Base-by-base conservation (phyloP, 2,113 vertebrate species). In the Choloepus hoffmanni region DNA sequence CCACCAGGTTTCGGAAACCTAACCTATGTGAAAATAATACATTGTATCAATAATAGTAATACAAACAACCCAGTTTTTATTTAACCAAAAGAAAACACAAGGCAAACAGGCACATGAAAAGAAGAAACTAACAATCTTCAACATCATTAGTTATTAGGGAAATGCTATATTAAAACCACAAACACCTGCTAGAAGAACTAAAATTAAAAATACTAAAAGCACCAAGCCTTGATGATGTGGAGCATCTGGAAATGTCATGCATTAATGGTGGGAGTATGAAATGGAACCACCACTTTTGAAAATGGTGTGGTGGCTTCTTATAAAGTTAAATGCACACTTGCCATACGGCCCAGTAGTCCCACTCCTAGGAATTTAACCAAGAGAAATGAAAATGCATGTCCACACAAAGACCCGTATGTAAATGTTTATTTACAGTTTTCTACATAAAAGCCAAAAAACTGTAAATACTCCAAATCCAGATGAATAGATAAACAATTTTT, bases 1-100 rank as follows among this genome's bases (percentile, higher is more conserved):
- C 63, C n/a, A 77, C 36, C 36, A 90, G 58, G 36, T 40, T 92
- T 96, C 79, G 50, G 50, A 89, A 96, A 83, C 5, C 43, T 48
- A 94, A 33, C 28, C 28, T 81, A 55, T 11, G 4, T 65, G 76
- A 86, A 83, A 94, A 96, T 78, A 81, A 68, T 13, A 79, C 23
- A 26, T 26, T 12, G 1, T 21, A 76, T 73, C 43, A 30, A 36
- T 24, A 72, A 78, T 45, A 55, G 55, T 63, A 90, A 95, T 26
- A 92, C 40, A 95, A 81, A 85, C 15, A 85, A 67, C 3, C 5
- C 19, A 24, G 33, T 45, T 30, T 84, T 70, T 43, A 53, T 76
- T 48, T 48, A 48, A 76, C 45, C 73, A 76, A 53, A 53, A 14
- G 13, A 53, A 53, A 53, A 53, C 50, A 53, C 13, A 14, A 53